Base-by-base conservation (phyloP, 2,888 invertebrate genomes). In the Chrysodeixis includens region DNA sequence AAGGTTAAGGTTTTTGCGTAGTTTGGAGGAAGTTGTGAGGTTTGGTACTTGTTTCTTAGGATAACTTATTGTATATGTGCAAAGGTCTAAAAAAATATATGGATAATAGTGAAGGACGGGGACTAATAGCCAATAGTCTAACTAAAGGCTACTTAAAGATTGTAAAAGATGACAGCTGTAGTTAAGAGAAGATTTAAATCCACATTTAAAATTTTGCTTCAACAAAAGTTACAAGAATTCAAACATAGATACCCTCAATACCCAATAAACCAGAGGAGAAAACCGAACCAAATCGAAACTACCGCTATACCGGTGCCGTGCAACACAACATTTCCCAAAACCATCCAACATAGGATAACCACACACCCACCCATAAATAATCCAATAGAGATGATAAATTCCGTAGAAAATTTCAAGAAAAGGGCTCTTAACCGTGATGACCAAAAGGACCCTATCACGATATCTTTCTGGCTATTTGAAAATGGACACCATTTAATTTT, bases 401-500 rank as follows among this genome's bases (percentile, higher is more conserved):
- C 66, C 69, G 20, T 44, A 62, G 68, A 69, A 67, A 69, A 64
- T 62, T 72, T 68, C 67, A 56, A 77, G 75, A 60, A 71, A 71
- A 62, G 65, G 59, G 55, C 66, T 56, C 80, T 75, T 79, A 69
- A 69, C 56, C 66, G 66, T 63, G 82, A 80, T 73, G 77, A 73
- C 79, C 83, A 56, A 64, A 49, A 60, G 62, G 58, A 64, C 54
- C 76, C 70, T 77, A 83, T 83, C 82, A 53, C 60, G 67, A 70
- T 66, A 83, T 84, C 84, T 84, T 83, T 83, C 83, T 79, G 70
- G 69, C 68, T 73, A 76, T 84, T 79, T 74, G 80, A 74, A 70
- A 76, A 74, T 81, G 78, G 79, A 76, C 79, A 78, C 77, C 79
- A 74, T 87, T 83, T 83, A 83, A 86, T 86, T 86, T 88, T 87